Evolutionary conservation across 2,888 invertebrate genomes (phyloP), one percentile per base, ranked within the genome.

Genomic region (Galerucella pusilla): DNA sequence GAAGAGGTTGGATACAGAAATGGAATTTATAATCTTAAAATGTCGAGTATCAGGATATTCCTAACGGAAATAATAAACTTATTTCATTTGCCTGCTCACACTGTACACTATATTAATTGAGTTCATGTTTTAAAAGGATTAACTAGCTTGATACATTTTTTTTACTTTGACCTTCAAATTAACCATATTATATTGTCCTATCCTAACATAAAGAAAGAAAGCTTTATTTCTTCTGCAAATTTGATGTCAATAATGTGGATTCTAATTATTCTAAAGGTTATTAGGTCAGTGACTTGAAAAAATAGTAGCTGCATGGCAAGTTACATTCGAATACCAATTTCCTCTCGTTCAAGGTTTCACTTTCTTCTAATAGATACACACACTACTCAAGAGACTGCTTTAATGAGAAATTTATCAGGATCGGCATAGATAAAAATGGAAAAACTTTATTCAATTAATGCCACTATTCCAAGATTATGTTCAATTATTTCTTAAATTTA

Each of bases 331-430:
- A 64, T 45, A 42, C 35, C 14, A n/a, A n/a, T n/a, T n/a, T 42
- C 42, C 35, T 63, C 35, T 63, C 52, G 52, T 28, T 57, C 54
- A 42, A 68, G 67, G 59, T 68, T 71, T 71, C 64, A 71, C 70
- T 71, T 71, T 71, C 70, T 71, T 71, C 42, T 42, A 57, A 59
- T 12, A 45, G n/a, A 35, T 59, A 59, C 68, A 42, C 52, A 54
- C 68, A 28, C 52, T 16, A 59, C n/a, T 28, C 46, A 7, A 11
- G 12, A 46, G 46, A 46, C 12, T 12, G 14, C 49, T 49, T 49
- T 14, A 35, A 12, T 49, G 49, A 14, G 49, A 12, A 49, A 49
- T 49, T 49, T 12, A 49, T 49, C 12, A 49, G 49, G 49, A 14
- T 49, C 49, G 49, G 49, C 49, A 49, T 14, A 49, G 49, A 49